phyloP scores from a whole-genome alignment of 2,113 vertebrate species.

The Sorex araneus region DNA sequence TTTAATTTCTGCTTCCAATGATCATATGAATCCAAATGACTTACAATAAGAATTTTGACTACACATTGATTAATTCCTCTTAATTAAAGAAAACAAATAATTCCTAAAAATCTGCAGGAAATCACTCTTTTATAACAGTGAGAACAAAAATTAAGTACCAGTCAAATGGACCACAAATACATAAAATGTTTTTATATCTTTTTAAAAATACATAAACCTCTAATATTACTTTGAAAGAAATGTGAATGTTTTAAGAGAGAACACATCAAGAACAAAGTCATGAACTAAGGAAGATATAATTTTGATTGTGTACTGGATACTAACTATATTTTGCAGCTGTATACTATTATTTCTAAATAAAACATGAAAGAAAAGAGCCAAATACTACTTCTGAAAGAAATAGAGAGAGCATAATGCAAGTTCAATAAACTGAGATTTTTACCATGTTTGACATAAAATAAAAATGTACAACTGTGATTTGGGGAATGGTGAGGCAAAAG shows the following conservation, averaged over 20 bases:
- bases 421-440: constrained; percentile 67
- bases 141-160: neutral
- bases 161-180: neutral
- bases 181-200: neutral
- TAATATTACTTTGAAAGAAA: constrained; percentile 50
- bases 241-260: constrained; percentile 23
- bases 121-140: neutral
- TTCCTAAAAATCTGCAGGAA: neutral
- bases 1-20: constrained; percentile 43
- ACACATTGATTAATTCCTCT: neutral
- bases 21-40: neutral
- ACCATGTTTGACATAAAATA: constrained; percentile 56
- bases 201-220: neutral
- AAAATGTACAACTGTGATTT: constrained; percentile 46
- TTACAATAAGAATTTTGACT: neutral
- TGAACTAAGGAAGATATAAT: constrained; percentile 12
- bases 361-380: constrained; percentile 59
- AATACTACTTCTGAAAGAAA: constrained; percentile 57
- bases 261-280: neutral
- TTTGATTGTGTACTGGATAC: neutral
- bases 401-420: constrained; percentile 31
- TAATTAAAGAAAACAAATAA: neutral
- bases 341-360: constrained; percentile 74
- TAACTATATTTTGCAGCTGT: constrained; percentile 41
- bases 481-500: constrained; percentile 40